Percentiles rank a stretch among this genome's conserved stretches.
Conservation (phyloP, 2,888 invertebrate species). For the Drosophila austrosaltans region DNA sequence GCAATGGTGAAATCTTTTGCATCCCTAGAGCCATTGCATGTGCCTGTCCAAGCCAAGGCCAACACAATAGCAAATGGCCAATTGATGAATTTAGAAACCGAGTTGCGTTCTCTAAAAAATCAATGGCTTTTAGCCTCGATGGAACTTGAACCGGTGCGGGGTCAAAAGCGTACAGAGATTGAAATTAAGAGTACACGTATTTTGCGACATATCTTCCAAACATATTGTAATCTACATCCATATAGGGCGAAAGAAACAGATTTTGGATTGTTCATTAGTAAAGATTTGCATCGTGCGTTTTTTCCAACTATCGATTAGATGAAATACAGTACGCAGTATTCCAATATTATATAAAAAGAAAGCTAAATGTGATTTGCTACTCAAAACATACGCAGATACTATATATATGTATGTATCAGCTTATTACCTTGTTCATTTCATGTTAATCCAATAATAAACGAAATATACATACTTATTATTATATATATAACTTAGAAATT, state of each 20-base stretch:
- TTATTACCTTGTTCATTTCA: conserved; percentile 42
- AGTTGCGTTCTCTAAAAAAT: conserved; percentile 64
- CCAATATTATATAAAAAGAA: conserved; percentile 35
- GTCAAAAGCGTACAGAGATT: conserved; percentile 69
- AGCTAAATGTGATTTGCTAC: conserved; percentile 59
- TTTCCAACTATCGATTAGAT: conserved; percentile 33
- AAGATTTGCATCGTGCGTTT: conserved; percentile 61
- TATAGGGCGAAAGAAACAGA: conserved; percentile 79
- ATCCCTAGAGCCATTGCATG: conserved; percentile 84
- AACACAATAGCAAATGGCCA: conserved; percentile 39
- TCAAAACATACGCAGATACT: conserved; percentile 19
- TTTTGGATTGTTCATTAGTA: conserved; percentile 79
- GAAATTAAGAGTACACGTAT: conserved; percentile 66
- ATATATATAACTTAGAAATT: background rate
- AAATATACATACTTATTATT: conserved; percentile 30
- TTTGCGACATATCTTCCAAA: conserved; percentile 78
- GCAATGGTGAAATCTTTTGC: conserved; percentile 85
- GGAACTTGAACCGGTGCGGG: conserved; percentile 56
- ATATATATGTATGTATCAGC: conserved; percentile 25
- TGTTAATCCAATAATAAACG: conserved; percentile 49
- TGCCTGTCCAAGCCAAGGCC: conserved; percentile 79
- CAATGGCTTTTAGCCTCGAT: conserved; percentile 76
- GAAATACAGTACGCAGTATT: conserved; percentile 11
- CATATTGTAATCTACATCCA: conserved; percentile 82
- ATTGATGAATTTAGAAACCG: conserved; percentile 79